Evolutionary conservation across 1,140 invertebrate genomes (phyloP), one percentile per base, ranked within the genome.

Genomic region (Ooceraea biroi): DNA sequence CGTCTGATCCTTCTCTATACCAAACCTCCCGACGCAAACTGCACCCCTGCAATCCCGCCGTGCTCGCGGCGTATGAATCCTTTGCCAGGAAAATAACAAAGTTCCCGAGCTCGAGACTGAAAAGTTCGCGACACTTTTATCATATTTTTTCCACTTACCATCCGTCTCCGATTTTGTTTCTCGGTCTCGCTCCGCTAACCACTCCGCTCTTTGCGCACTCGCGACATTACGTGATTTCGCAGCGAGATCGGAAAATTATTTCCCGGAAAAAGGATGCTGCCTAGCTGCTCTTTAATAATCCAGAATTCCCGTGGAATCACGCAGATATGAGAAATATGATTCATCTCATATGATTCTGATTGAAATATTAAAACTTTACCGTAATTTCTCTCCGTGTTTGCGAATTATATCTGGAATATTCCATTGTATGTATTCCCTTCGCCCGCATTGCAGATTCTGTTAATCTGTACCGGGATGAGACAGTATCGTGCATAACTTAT

Each of bases 111-210:
- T 58, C 25, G 19, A 76, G 25, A 44, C 58, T 52, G 41, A 41
- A 82, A 89, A 88, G 55, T 89, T 86, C n/a, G 41, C 55, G 36
- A 7, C 80, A 57, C 36, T 88, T 89, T 89, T 88, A 88, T 88
- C 78, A 80, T 80, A 85, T 87, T 82, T 69, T 66, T 55, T 25
- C 36, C 36, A 7, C 7, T 55, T 25, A 2, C 11, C 8, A 8
- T 48, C 25, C 17, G 12, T 36, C 3, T 4, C 14, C 7, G 63
- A 1, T 61, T 55, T 58, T 66, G 55, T 71, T 76, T 65, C 48
- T 48, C 11, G 27, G 10, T 82, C 77, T 57, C 52, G 22, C 44
- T 55, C 48, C 60, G 48, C 44, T 50, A 17, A 52, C 27, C 44
- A 30, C 11, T 63, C 25, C 41, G 19, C 14, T 44, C 30, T 44